Conservation (phyloP, 2,113 vertebrate species). For the Polypterus senegalus region DNA sequence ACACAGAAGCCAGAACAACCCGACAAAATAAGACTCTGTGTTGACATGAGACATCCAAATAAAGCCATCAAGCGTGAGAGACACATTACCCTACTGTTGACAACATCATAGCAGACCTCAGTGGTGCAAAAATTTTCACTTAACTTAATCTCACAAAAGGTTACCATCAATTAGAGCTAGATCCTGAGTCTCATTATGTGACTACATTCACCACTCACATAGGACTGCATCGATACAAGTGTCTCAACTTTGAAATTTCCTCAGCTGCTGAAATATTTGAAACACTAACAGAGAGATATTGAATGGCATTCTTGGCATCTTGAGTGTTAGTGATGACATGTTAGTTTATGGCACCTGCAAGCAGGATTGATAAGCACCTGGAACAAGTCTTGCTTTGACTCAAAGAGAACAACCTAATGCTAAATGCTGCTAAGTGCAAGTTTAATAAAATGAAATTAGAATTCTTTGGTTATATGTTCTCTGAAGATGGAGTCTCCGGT, state of each 20-base stretch:
- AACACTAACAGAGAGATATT: no score
- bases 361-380: slow-evolving; percentile 12
- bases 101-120: no score
- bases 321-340: not conserved
- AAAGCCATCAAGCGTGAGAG: slow-evolving; percentile 11
- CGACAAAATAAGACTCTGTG: not conserved
- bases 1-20: slow-evolving; percentile 3
- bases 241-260: not conserved
- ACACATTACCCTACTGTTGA: slow-evolving; percentile 23
- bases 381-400: slow-evolving; percentile 15
- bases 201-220: not conserved
- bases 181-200: not conserved
- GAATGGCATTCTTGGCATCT: not conserved
- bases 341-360: not conserved
- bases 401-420: slow-evolving; percentile 12
- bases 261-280: no score
- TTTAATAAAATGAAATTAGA: not conserved
- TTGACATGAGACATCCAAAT: slow-evolving; percentile 2
- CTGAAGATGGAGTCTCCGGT: not conserved
- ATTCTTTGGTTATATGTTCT: not conserved
- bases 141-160: slow-evolving; percentile 12
- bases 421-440: slow-evolving; percentile 3
- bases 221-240: not conserved
- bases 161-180: slow-evolving; percentile 12
- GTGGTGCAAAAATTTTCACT: slow-evolving; percentile 18